Conservation (phyloP, 2,113 vertebrate species). For the Panurus biarmicus region DNA sequence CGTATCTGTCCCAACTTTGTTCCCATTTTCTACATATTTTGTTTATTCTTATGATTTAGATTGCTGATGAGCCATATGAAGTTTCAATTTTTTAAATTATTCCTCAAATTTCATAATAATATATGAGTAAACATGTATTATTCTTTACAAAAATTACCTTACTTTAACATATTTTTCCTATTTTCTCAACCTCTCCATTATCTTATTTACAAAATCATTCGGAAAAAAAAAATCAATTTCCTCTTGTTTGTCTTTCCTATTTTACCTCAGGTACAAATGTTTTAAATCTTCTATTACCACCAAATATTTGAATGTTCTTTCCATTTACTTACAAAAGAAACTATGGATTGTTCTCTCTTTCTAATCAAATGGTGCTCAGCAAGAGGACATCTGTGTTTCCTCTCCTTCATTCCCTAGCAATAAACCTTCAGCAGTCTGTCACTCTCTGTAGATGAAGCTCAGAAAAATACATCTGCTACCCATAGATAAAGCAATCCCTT, state of each 20-base stretch:
- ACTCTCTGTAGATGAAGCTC: background rate
- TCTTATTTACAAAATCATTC: background rate
- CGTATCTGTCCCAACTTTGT: background rate
- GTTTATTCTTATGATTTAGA: background rate
- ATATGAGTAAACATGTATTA: background rate
- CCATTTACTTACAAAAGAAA: background rate
- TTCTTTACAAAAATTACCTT: background rate
- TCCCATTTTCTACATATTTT: background rate
- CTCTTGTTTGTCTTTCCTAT: background rate
- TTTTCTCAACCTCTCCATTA: background rate
- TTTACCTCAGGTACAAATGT: background rate
- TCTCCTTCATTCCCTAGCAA: background rate
- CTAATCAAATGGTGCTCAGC: background rate
- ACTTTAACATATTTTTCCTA: background rate
- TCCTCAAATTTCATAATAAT: background rate
- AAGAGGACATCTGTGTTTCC: background rate
- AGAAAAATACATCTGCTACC: background rate
- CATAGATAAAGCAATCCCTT: background rate
- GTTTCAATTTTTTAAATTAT: background rate
- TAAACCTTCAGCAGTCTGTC: background rate
- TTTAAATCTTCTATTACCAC: background rate
- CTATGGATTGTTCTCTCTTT: background rate
- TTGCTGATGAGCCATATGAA: fast-evolving
- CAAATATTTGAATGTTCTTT: background rate
- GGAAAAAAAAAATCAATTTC: background rate